A percentile compares a stretch with the other conserved stretches of the same genome.
phyloP scores from a whole-genome alignment of 1,140 invertebrate species.

The Diachasmimorpha longicaudata region DNA sequence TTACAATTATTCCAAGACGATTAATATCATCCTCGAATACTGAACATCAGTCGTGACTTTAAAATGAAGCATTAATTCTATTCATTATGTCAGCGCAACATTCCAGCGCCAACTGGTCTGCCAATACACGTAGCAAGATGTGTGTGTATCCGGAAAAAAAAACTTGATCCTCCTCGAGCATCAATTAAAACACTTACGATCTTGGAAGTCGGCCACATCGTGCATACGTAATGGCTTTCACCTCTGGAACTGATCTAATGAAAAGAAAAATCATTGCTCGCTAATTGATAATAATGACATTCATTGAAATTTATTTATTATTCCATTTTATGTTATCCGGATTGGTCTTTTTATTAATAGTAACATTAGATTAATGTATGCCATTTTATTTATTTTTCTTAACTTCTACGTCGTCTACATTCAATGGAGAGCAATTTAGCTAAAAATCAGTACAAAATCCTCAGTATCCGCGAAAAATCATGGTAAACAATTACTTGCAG shows the following conservation, averaged over 20 bases:
- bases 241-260: too few species aligned
- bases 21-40: not conserved
- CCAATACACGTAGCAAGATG: slow-evolving; percentile 10
- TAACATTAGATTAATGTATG: too few species aligned
- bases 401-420: too few species aligned
- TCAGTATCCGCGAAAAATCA: not conserved
- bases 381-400: too few species aligned
- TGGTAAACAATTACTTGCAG: not conserved
- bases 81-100: slow-evolving; percentile 35
- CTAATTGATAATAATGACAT: too few species aligned
- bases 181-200: not conserved
- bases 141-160: slow-evolving; percentile 14
- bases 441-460: too few species aligned
- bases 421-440: too few species aligned
- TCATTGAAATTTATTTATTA: too few species aligned
- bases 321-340: too few species aligned
- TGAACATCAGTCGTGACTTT: not conserved
- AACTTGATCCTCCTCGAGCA: not conserved
- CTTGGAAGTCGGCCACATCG: not conserved
- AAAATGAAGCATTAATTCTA: slow-evolving; percentile 24
- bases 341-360: too few species aligned
- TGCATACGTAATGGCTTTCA: not conserved
- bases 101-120: slow-evolving; percentile 29
- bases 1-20: too few species aligned
- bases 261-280: too few species aligned